These are phyloP conservation scores for Lagopus muta DNA, from an alignment of 2,113 vertebrate genomes.

Conservation along the genomic window DNA sequence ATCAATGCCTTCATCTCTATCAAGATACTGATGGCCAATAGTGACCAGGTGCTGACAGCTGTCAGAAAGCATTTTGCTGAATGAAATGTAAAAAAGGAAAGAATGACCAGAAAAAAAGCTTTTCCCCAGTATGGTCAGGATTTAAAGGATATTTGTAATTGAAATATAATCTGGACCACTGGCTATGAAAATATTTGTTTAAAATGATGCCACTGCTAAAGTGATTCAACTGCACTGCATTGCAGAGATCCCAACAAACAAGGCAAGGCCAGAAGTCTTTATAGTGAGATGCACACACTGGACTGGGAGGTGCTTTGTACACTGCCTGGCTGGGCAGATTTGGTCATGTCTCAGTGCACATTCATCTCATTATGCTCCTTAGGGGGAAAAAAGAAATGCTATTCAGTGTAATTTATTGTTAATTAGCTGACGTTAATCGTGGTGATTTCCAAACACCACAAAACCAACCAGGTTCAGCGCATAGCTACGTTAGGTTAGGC, in stretches of 20 bases:
- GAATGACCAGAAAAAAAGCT: not conserved
- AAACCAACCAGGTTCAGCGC: fast-evolving
- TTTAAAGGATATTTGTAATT: not conserved
- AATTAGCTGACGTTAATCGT: fast-evolving
- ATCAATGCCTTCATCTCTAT: too few species aligned
- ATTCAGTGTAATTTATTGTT: not conserved
- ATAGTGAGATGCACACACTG: not conserved
- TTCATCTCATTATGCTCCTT: not conserved
- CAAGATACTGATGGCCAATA: fast-evolving
- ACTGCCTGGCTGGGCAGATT: not conserved
- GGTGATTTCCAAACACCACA: not conserved
- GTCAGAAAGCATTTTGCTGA: not conserved
- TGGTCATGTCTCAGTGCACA: fast-evolving
- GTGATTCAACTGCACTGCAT: too few species aligned
- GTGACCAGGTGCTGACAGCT: not conserved
- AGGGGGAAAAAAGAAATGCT: not conserved
- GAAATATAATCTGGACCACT: not conserved
- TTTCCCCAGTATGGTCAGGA: not conserved
- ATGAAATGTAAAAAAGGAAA: not conserved
- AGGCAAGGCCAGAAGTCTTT: not conserved
- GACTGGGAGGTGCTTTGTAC: fast-evolving
- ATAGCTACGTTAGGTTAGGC: not conserved
- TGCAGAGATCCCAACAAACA: not conserved
- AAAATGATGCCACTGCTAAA: not conserved
- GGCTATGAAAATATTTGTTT: not conserved